Conservation (phyloP, 2,888 invertebrate species). For the Nipponacmea schrenckii region DNA sequence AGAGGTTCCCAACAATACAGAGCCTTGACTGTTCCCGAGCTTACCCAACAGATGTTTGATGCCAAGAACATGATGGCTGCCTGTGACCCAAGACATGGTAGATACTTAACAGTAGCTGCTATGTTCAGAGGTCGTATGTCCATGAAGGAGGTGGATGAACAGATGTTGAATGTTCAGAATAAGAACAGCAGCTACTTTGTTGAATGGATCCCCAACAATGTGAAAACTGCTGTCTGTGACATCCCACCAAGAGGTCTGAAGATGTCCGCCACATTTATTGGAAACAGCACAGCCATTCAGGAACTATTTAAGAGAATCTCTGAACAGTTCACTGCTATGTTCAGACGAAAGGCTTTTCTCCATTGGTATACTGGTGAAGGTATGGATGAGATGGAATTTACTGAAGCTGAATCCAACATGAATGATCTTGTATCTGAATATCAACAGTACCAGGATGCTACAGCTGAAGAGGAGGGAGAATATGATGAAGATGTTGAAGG, state of each 20-base stretch:
- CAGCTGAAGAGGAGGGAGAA: slow-evolving; percentile 7
- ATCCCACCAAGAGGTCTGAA: slow-evolving; percentile 6
- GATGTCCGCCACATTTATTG: background rate
- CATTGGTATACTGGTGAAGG: slow-evolving; percentile 9
- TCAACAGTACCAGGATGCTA: slow-evolving; percentile 7
- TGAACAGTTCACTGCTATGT: slow-evolving; percentile 3
- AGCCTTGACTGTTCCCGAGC: background rate
- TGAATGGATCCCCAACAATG: slow-evolving; percentile 6
- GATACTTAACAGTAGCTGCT: slow-evolving; percentile 2
- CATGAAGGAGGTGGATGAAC: slow-evolving; percentile 1
- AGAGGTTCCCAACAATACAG: background rate
- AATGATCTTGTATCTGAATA: slow-evolving; percentile 7
- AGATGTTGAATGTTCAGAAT: slow-evolving; percentile 6
- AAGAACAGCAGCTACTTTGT: slow-evolving; percentile 6
- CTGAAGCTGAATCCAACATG: slow-evolving; percentile 3
- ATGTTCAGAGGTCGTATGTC: slow-evolving; percentile 7
- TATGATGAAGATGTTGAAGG: background rate
- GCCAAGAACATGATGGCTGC: slow-evolving; percentile 4
- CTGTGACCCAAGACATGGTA: background rate
- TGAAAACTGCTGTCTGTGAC: slow-evolving; percentile 1
- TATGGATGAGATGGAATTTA: slow-evolving; percentile 9
- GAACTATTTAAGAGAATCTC: background rate
- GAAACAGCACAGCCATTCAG: slow-evolving; percentile 4
- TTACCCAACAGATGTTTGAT: slow-evolving; percentile 5
- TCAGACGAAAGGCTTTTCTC: slow-evolving; percentile 4